A percentile compares a stretch with the other conserved stretches of the same genome.
Evolutionary conservation across 2,797 vertebrate genomes (phyloP).

Genomic region (Catostomus latipinnis): DNA sequence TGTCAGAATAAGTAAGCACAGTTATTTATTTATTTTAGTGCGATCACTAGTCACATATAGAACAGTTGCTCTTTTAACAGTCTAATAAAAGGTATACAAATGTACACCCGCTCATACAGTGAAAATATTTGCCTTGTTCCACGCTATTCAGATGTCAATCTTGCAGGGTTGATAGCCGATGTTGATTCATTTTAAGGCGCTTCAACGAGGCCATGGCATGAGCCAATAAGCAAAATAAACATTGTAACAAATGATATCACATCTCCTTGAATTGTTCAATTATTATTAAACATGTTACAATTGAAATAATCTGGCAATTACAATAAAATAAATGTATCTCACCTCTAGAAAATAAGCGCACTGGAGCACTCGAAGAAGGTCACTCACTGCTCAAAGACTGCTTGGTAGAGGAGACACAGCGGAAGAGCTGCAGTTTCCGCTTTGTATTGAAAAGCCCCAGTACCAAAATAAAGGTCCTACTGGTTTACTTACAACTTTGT

Average conservation of each 20-base stretch:
- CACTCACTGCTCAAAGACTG: slow-evolving; percentile 35
- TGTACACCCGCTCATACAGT: neutral
- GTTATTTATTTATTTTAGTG: neutral
- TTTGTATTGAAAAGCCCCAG: neutral
- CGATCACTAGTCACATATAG: neutral
- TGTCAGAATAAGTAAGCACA: neutral
- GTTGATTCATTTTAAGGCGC: neutral
- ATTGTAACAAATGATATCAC: neutral
- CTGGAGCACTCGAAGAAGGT: slow-evolving; percentile 49
- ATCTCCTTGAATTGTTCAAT: neutral
- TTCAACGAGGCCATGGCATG: slow-evolving; percentile 9
- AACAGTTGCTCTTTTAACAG: too few species aligned
- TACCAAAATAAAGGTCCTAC: slow-evolving; percentile 41
- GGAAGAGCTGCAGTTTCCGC: slow-evolving; percentile 47
- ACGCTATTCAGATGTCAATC: neutral
- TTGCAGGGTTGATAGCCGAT: neutral
- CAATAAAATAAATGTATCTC: neutral
- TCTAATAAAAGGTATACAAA: neutral
- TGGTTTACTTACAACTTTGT: neutral
- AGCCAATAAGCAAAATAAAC: neutral
- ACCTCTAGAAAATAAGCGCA: slow-evolving; percentile 36
- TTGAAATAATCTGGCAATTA: neutral
- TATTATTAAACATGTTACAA: neutral
- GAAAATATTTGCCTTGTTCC: neutral
- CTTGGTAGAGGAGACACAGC: neutral